Evolutionary conservation across 2,888 invertebrate genomes (phyloP).

Genomic region (Acanthosepion lycidas): DNA sequence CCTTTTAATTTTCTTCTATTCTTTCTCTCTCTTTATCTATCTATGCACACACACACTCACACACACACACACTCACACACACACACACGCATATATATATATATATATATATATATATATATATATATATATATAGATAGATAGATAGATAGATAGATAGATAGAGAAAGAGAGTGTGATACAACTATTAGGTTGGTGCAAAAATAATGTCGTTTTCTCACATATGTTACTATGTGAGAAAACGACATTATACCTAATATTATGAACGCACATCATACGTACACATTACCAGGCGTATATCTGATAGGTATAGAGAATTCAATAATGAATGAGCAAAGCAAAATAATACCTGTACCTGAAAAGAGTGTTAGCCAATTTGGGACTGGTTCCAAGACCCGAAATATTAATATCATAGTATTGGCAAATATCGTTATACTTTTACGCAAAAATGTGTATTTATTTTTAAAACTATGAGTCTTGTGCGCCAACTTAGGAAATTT

Average conservation of each 20-base stretch:
- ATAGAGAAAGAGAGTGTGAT: constrained; percentile 2
- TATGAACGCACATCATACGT: background rate
- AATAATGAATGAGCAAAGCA: background rate
- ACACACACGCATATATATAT: background rate
- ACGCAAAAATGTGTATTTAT: background rate
- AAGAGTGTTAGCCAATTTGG: background rate
- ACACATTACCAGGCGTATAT: too few relatives aligned
- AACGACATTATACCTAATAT: too few relatives aligned
- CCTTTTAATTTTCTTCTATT: too few relatives aligned
- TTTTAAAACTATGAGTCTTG: background rate
- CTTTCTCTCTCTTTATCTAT: background rate
- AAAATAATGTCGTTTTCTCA: too few relatives aligned
- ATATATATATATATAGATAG: background rate
- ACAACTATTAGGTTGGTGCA: too few relatives aligned
- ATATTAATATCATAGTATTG: background rate
- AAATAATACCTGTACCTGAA: background rate
- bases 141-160: background rate
- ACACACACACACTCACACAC: too few relatives aligned
- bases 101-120: background rate
- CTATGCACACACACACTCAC: background rate
- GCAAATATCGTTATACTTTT: background rate
- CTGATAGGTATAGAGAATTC: background rate
- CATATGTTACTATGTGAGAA: too few relatives aligned
- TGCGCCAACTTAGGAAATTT: background rate
- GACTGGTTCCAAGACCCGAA: background rate